Conservation (phyloP, 1,140 invertebrate genomes). For the Anastrepha ludens region DNA sequence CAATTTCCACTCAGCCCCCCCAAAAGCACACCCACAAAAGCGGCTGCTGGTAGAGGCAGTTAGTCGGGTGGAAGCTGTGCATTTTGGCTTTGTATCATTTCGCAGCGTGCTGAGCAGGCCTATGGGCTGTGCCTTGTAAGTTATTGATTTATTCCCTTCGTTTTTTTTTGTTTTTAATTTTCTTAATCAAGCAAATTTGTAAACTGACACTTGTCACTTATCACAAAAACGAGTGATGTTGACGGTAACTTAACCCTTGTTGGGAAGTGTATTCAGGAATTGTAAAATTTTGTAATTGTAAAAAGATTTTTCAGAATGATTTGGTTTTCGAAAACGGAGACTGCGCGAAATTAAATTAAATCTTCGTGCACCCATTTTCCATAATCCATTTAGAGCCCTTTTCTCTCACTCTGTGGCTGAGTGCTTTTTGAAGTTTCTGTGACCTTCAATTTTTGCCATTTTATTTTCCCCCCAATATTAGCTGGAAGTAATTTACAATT, state of each 20-base stretch:
- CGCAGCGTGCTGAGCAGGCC: neutral
- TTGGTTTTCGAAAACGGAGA: neutral
- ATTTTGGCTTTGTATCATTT: neutral
- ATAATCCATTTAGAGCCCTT: neutral
- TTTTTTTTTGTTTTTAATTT: neutral
- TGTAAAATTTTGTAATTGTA: too few relatives aligned
- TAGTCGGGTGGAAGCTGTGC: constrained; percentile 9
- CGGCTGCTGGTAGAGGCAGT: neutral
- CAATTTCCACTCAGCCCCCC: constrained; percentile 53
- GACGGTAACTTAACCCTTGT: too few relatives aligned
- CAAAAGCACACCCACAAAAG: neutral
- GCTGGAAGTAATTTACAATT: neutral
- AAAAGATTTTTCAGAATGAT: neutral
- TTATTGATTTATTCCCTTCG: constrained; percentile 29
- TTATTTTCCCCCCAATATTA: neutral
- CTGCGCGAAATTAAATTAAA: neutral
- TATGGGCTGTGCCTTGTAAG: neutral
- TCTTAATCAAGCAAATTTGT: neutral
- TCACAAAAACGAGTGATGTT: neutral
- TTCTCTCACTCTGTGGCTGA: neutral
- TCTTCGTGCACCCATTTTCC: neutral
- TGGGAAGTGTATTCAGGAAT: too few relatives aligned
- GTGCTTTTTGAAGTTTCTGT: neutral
- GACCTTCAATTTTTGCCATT: neutral
- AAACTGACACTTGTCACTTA: constrained; percentile 44